Base-by-base conservation (phyloP, 2,113 vertebrate species). In the Sterna hirundo region DNA sequence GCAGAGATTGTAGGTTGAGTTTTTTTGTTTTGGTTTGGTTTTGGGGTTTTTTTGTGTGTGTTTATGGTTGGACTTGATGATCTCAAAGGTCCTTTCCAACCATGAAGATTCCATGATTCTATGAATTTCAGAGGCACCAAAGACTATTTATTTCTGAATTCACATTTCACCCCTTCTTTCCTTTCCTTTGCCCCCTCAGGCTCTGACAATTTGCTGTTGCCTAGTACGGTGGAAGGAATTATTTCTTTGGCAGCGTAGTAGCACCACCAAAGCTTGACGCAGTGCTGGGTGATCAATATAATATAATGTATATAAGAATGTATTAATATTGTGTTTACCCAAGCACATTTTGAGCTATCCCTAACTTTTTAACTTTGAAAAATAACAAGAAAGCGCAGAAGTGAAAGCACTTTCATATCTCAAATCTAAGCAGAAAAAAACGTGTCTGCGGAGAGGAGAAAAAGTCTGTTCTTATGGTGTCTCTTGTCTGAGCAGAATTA, bases 401-500 rank as follows among this genome's bases (percentile, higher is more conserved):
- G 87, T 30, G 3, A 71, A 78, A 88, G 26, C 13, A 12, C 20
- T 82, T 79, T 55, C 36, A 86, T 58, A 51, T 86, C 69, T 92
- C 72, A 64, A 40, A 64, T 78, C 84, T 75, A 57, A 90, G 51
- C 32, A 94, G 64, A 62, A 93, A 76, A 76, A 61, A 79, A n/a
- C 1, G 0, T 49, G 22, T 82, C 80, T 85, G n/a, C 64, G 70
- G 46, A 74, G 15, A 46, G 78, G 36, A 72, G 54, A 38, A 86
- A 83, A 81, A 54, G 32, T 77, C 85, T 74, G 2, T 86, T 95
- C 77, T 69, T 70, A 32, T 20, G 4, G 5, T 66, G 57, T 82
- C 71, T 92, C 68, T 77, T 80, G 40, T 83, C 91, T 85, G 78
- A 86, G 76, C 27, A 90, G 94, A 96, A 96, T 96, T 95, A 93